Evolutionary conservation across 2,797 vertebrate species (phyloP), one percentile per base, ranked within the genome.

Genomic region (Parambassis ranga): DNA sequence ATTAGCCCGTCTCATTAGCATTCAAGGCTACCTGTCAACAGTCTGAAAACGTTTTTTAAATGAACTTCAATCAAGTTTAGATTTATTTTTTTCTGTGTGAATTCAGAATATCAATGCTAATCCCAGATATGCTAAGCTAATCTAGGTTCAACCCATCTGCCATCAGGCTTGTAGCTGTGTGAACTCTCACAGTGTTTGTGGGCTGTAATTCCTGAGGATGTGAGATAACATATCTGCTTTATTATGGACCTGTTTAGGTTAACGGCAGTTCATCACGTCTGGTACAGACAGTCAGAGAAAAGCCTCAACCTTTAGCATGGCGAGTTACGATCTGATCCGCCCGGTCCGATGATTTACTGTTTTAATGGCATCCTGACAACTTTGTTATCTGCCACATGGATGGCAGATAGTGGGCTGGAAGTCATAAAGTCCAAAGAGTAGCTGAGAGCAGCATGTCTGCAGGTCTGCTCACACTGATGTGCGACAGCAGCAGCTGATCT

Each of bases 1-100:
- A 87, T 87, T 79, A 76, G 81, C 68, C 33, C 5, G 77, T 56
- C 55, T 72, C 72, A 86, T 86, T 85, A 80, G 43, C 86, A 87
- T 81, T 65, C 74, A 77, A 56, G 60, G 69, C 41, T 22, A 24
- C 28, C 9, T 38, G 38, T 75, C 33, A 31, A 22, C 48, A 64
- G 43, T 72, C 52, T 52, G 69, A 51, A 37, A 65, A 49, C 64
- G n/a, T n/a, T n/a, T n/a, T n/a, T n/a, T n/a, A n/a, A n/a, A n/a
- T n/a, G n/a, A n/a, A n/a, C n/a, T n/a, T n/a, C n/a, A n/a, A n/a
- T n/a, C n/a, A n/a, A n/a, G n/a, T n/a, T n/a, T n/a, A n/a, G n/a
- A n/a, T n/a, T n/a, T n/a, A n/a, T n/a, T n/a, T n/a, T n/a, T n/a
- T n/a, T n/a, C n/a, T n/a, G n/a, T n/a, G n/a, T n/a, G n/a, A n/a